A percentile compares a stretch with the other conserved stretches of the same genome.
Conservation (phyloP, 1,140 invertebrate species). For the Phocides pigmalion region DNA sequence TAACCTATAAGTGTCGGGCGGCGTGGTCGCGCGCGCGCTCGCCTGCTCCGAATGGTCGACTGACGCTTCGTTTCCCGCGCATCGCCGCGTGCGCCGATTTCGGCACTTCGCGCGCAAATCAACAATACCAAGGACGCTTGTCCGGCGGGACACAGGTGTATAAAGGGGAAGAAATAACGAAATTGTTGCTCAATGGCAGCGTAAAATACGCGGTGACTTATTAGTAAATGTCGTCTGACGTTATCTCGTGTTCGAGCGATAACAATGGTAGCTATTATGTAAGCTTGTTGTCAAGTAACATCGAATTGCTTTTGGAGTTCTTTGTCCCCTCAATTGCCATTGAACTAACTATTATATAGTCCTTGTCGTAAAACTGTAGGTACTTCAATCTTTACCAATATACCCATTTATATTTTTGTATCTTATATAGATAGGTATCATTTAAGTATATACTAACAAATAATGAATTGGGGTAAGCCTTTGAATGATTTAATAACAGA, state of each 20-base stretch:
- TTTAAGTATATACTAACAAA: too few relatives aligned
- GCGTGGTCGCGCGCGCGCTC: conserved; percentile 65
- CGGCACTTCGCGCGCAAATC: conserved; percentile 77
- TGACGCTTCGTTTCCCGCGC: conserved; percentile 79
- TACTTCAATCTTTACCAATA: neutral
- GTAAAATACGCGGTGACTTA: conserved; percentile 41
- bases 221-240: conserved; percentile 35
- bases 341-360: neutral
- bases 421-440: too few relatives aligned
- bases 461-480: too few relatives aligned
- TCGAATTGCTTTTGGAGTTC: conserved; percentile 9
- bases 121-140: conserved; percentile 80
- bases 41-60: conserved; percentile 52
- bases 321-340: conserved; percentile 15
- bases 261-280: conserved; percentile 30
- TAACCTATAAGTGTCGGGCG: conserved; percentile 69
- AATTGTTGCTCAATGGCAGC: conserved; percentile 40
- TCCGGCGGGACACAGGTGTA: conserved; percentile 73
- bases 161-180: conserved; percentile 52
- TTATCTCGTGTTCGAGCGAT: conserved; percentile 35
- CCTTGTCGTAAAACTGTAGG: neutral
- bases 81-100: conserved; percentile 69
- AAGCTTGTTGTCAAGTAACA: conserved; percentile 35
- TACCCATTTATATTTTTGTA: neutral
- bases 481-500: too few relatives aligned